phyloP scores from a whole-genome alignment of 2,113 vertebrate genomes.

The Hypanus sabinus region DNA sequence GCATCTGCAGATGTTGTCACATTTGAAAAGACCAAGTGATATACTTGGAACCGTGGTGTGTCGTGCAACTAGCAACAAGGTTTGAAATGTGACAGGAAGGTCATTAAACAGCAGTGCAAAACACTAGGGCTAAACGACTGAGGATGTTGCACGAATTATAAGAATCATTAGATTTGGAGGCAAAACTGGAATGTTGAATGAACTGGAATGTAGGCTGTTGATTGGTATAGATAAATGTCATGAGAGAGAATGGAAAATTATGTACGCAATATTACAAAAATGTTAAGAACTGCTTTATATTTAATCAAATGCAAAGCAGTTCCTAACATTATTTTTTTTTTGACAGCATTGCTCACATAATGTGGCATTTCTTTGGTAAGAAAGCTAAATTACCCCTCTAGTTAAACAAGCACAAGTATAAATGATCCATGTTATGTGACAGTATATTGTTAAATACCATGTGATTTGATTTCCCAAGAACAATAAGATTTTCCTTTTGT shows the following conservation, averaged over 20 bases:
- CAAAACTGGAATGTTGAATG: neutral
- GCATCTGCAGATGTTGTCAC: no score
- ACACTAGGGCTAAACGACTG: neutral
- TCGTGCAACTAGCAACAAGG: neutral
- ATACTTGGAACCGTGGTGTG: neutral
- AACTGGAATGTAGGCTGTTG: neutral
- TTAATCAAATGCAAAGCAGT: no score
- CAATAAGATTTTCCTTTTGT: neutral
- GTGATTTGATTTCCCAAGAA: neutral
- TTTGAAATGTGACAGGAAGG: neutral
- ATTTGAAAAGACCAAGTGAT: neutral
- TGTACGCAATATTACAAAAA: neutral
- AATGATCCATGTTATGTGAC: neutral
- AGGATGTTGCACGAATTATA: neutral
- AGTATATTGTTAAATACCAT: neutral
- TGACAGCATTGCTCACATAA: no score
- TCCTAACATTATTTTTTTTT: no score
- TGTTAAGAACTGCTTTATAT: neutral
- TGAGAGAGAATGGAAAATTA: neutral
- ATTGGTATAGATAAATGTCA: neutral
- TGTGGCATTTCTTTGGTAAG: neutral
- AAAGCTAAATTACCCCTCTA: neutral
- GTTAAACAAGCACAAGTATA: neutral
- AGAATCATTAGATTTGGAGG: neutral
- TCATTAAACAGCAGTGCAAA: neutral